Percentiles rank a stretch among this genome's conserved stretches.
phyloP scores from a whole-genome alignment of 1,140 invertebrate genomes.

The Bacillus rossius region DNA sequence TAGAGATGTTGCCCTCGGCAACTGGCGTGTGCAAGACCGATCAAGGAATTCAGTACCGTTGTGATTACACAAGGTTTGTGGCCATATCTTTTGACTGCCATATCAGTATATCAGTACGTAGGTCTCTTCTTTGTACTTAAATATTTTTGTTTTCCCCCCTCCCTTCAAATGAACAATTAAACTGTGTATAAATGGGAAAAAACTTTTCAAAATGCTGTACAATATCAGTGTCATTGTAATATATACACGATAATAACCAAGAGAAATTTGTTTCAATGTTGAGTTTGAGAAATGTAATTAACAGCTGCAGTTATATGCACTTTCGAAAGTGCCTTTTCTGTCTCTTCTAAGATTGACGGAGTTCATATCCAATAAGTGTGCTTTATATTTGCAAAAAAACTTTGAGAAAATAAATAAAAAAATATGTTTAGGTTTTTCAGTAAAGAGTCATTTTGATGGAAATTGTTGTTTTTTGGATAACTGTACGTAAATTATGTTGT shows the following conservation, averaged over 20 bases:
- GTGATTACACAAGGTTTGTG: neutral
- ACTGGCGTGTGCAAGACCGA: too few relatives aligned
- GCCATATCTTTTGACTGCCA: constrained; percentile 16
- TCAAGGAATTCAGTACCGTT: too few relatives aligned
- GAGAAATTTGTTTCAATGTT: constrained; percentile 1
- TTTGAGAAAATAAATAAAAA: constrained; percentile 8
- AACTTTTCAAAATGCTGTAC: neutral
- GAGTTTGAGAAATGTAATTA: constrained; percentile 1
- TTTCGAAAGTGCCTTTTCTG: constrained; percentile 16
- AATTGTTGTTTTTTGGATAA: neutral
- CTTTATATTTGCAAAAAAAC: constrained; percentile 12
- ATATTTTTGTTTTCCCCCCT: neutral
- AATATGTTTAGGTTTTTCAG: constrained; percentile 2
- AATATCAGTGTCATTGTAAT: constrained; percentile 5
- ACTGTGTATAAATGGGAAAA: too few relatives aligned
- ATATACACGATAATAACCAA: neutral
- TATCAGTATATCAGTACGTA: constrained; percentile 12
- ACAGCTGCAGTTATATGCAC: constrained; percentile 4
- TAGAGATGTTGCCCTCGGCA: constrained; percentile 4
- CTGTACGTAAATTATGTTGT: neutral
- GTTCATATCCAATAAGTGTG: constrained; percentile 17
- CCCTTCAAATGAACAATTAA: neutral
- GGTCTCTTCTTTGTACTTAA: constrained; percentile 12
- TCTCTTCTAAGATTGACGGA: constrained; percentile 17
- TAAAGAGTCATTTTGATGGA: neutral